These are phyloP conservation scores for Ispidina lecontei DNA, from an alignment of 2,797 vertebrate species.

Conservation along the genomic window DNA sequence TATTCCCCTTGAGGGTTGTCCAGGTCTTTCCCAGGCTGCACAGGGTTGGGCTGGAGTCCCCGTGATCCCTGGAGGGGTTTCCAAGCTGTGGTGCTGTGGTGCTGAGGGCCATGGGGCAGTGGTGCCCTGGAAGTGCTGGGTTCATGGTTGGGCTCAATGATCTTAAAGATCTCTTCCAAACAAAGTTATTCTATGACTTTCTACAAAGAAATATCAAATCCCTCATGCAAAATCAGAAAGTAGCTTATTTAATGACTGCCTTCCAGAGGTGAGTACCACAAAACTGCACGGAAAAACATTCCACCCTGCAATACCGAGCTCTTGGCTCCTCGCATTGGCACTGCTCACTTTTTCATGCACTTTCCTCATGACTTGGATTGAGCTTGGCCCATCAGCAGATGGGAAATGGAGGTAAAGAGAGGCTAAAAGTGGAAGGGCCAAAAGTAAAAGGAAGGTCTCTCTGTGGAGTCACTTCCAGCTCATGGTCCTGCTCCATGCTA, in stretches of 20 bases:
- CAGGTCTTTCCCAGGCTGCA: background rate
- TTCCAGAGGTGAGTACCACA: background rate
- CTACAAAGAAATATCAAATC: background rate
- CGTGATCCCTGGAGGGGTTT: background rate
- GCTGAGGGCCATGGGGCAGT: background rate
- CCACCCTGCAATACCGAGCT: background rate
- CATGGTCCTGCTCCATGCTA: fast-evolving
- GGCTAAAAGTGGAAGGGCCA: background rate
- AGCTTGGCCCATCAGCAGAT: background rate
- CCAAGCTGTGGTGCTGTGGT: background rate
- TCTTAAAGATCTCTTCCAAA: background rate
- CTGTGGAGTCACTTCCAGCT: background rate
- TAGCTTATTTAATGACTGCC: background rate
- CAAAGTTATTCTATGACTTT: background rate
- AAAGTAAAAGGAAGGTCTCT: background rate
- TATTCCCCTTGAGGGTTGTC: no score
- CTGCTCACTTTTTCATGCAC: background rate
- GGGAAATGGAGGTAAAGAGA: background rate
- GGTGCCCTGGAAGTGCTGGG: background rate
- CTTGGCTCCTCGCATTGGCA: fast-evolving
- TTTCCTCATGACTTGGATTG: background rate
- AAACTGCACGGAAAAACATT: background rate
- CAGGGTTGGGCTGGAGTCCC: background rate
- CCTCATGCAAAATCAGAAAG: background rate
- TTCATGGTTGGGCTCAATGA: background rate